Base-by-base conservation (phyloP, 2,888 invertebrate species). In the Pyrrhosoma nymphula region DNA sequence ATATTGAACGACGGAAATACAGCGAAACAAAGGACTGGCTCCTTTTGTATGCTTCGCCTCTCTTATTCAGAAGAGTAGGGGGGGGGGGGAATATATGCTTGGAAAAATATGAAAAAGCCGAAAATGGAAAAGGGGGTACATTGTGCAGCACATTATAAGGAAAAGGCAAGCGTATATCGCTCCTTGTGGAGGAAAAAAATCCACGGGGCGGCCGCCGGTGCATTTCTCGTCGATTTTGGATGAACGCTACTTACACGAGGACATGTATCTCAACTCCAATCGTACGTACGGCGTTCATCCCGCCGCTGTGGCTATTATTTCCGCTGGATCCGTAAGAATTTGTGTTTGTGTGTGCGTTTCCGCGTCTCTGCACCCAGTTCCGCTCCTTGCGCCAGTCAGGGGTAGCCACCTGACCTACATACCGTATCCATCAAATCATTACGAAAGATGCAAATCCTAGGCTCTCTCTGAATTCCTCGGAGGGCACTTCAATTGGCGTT, bases 171-270 rank as follows among this genome's bases (percentile, higher is more conserved):
- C 69, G 26, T n/a, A 69, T 47, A 47, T 69, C 69, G 10, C 69
- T 69, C 26, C 4, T 69, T 69, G 4, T n/a, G 69, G n/a, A 12
- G 6, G 69, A 69, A 60, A 18, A 60, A 47, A 47, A 47, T 8
- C 8, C 47, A 2, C 47, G 47, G 47, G 47, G 8, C 47, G 47
- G 8, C 47, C 47, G 47, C 47, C 47, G 47, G 47, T 12, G 82
- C 26, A 14, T 82, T 82, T 82, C 35, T 82, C 69, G 69, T 69
- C 69, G n/a, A 69, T 69, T 47, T 69, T 35, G 82, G 82, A 35
- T 82, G 82, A 82, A 18, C 82, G 82, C 82, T 82, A 82, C 82
- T 82, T 82, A 82, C 82, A 18, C 35, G 30, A 82, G 82, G 35
- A 82, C 82, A 30, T 35, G 35, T 35, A 82, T 82, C n/a, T 82